Evolutionary conservation across 1,140 invertebrate genomes (phyloP).

Genomic region (Drosophila elegans): DNA sequence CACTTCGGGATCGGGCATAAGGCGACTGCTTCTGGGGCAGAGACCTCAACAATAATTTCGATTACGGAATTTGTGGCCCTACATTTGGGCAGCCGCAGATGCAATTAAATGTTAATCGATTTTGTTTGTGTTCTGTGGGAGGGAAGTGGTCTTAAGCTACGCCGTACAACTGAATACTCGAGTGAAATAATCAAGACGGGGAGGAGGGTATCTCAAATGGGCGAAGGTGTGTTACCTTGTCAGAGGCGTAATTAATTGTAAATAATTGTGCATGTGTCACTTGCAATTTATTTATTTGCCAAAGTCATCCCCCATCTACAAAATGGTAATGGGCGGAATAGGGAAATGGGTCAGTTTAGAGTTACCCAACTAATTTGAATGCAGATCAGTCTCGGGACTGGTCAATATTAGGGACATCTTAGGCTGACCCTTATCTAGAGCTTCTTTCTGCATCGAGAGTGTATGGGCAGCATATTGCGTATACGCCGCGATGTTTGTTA

Average conservation of each 20-base stretch:
- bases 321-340: conserved; percentile 1
- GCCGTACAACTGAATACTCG: conserved; percentile 31
- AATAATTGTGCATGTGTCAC: conserved; percentile 76
- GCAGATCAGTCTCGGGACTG: not conserved
- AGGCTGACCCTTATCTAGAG: conserved; percentile 17
- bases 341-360: conserved; percentile 1
- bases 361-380: conserved; percentile 15
- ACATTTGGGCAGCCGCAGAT: conserved; percentile 51
- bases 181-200: conserved; percentile 39
- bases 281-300: conserved; percentile 71
- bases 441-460: not conserved
- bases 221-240: conserved; percentile 26
- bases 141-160: conserved; percentile 19
- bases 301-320: conserved; percentile 26
- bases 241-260: conserved; percentile 72
- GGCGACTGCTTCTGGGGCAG: conserved; percentile 27
- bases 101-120: conserved; percentile 80
- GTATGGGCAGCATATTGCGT: conserved; percentile 27
- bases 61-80: conserved; percentile 53
- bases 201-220: conserved; percentile 1
- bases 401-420: conserved; percentile 19
- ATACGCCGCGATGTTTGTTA: conserved; percentile 27
- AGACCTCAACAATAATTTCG: conserved; percentile 70
- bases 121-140: conserved; percentile 55
- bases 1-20: conserved; percentile 3